phyloP scores from a whole-genome alignment of 1,140 invertebrate genomes.

The Lutraria rhynchaena region DNA sequence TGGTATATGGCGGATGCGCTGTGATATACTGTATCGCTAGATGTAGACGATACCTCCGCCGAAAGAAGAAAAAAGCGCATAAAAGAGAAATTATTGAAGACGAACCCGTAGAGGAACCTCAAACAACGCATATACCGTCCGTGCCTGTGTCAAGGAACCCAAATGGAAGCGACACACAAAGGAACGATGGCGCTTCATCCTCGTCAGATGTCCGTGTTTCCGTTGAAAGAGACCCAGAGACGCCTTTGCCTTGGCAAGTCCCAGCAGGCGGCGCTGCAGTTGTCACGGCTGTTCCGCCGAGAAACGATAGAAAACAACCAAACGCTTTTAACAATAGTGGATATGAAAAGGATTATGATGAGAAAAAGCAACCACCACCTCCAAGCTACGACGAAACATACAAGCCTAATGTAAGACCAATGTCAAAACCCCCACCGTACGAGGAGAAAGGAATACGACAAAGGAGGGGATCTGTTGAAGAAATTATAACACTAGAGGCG shows the following conservation, averaged over 20 bases:
- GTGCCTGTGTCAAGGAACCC: neutral
- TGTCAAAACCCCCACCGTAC: constrained; percentile 53
- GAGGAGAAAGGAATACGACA: constrained; percentile 45
- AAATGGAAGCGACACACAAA: neutral
- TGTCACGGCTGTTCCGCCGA: neutral
- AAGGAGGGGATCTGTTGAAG: constrained; percentile 44
- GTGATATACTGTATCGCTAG: constrained; percentile 72
- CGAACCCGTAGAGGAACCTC: constrained; percentile 18
- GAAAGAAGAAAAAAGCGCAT: constrained; percentile 50
- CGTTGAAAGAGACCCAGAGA: constrained; percentile 28
- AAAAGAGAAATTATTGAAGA: constrained; percentile 29
- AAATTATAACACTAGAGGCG: constrained; percentile 44
- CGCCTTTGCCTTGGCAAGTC: constrained; percentile 62
- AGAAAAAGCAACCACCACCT: constrained; percentile 12
- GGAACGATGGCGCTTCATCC: constrained; percentile 8
- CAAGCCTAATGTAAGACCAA: constrained; percentile 29
- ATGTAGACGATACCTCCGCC: constrained; percentile 60
- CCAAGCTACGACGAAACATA: constrained; percentile 59
- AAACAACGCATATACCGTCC: constrained; percentile 10
- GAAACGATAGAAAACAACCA: neutral
- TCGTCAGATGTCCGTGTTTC: constrained; percentile 59
- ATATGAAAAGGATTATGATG: constrained; percentile 17
- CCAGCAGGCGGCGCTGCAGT: constrained; percentile 5
- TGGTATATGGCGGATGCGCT: constrained; percentile 74
- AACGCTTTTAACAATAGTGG: constrained; percentile 24